A percentile compares a stretch with the other conserved stretches of the same genome.
Conservation (phyloP, 2,113 vertebrate species). For the Opisthocomus hoazin region DNA sequence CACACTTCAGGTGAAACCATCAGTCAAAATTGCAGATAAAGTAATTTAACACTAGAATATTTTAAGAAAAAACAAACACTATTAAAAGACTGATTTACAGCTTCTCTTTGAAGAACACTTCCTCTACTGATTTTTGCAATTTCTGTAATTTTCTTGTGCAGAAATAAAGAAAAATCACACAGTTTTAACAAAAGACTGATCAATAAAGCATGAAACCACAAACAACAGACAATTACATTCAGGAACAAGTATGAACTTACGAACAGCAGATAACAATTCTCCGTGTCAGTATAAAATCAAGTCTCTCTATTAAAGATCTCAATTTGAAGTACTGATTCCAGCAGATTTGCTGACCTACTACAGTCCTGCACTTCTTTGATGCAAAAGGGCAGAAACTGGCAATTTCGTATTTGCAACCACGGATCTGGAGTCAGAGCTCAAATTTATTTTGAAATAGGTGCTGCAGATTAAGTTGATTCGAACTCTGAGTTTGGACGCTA, state of each 20-base stretch:
- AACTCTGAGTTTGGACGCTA: not conserved
- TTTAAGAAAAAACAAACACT: not conserved
- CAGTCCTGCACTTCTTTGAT: not conserved
- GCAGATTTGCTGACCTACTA: not conserved
- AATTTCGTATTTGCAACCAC: not conserved
- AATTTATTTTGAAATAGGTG: not conserved
- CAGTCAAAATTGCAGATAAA: not conserved
- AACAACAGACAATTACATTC: conserved; percentile 6
- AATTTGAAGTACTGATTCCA: conserved; percentile 27
- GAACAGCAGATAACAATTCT: not conserved
- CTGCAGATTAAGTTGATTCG: not conserved
- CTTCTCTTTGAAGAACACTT: not conserved
- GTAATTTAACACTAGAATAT: not conserved
- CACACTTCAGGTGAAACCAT: not conserved
- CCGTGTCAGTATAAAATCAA: not conserved
- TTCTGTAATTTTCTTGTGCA: not conserved
- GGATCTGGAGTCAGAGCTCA: not conserved
- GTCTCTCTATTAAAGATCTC: not conserved
- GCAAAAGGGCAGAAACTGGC: not conserved
- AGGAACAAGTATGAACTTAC: not conserved
- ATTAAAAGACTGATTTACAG: not conserved
- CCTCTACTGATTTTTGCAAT: not conserved
- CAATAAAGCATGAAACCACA: conserved; percentile 2
- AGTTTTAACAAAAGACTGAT: not conserved
- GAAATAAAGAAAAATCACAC: not conserved